Evolutionary conservation across 2,797 vertebrate species (phyloP), one percentile per base, ranked within the genome.

Genomic region (Falco naumanni): DNA sequence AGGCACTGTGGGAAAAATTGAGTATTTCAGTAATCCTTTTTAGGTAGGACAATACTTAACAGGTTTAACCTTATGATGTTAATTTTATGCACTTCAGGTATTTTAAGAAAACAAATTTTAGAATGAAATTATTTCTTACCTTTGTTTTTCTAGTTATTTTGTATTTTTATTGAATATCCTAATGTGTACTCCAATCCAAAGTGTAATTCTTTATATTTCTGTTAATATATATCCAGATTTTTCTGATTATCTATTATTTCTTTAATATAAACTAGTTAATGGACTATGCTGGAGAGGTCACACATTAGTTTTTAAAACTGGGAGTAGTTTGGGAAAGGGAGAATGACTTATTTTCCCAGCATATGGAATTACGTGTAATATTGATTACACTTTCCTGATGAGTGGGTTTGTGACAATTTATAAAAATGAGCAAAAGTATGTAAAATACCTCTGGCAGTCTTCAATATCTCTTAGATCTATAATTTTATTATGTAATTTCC

Each of bases 31-130:
- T 87, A 64, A 15, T 83, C 24, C 25, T 69, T 51, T 94, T 93
- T 66, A 91, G 89, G 90, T 82, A 94, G 50, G 65, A 87, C 13
- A 81, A n/a, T 57, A n/a, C 33, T 95, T 89, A 89, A 64, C 25
- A 39, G 26, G 78, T 97, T 85, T 77, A 60, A 90, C 64, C 97
- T 97, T 85, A 87, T 61, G 13, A 28, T 90, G 45, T 13, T 71
- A 90, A 48, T 87, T 66, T 93, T 75, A 91, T 82, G 31, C 15
- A 92, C 47, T 84, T 86, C 29, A 64, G 48, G 47, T 65, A 68
- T 87, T 72, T 94, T 92, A 63, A 39, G 88, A 74, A 96, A 53
- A 12, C 3, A 61, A 74, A 51, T 43, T 93, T 64, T 60, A 57
- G 47, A 31, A 17, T 83, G 8, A 95, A 92, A 96, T 78, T 10